Evolutionary conservation across 2,797 vertebrate species (phyloP).

Genomic region (Melanogrammus aeglefinus): DNA sequence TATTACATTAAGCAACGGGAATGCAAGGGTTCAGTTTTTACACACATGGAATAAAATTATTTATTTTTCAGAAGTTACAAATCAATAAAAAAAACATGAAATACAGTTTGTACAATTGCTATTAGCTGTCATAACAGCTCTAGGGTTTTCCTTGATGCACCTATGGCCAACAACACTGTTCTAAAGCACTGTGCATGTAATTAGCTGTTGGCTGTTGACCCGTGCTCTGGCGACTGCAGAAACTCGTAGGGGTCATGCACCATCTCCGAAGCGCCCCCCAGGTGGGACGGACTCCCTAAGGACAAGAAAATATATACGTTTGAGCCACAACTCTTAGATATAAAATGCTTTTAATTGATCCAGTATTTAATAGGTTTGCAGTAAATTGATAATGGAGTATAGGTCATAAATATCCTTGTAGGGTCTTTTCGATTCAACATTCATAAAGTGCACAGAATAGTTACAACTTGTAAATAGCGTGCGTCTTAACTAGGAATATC

Average conservation of each 20-base stretch:
- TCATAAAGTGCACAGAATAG: background rate
- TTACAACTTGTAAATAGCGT: background rate
- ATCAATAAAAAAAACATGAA: slow-evolving; percentile 53
- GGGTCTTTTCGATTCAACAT: background rate
- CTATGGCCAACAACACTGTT: no score
- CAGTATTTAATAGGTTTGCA: background rate
- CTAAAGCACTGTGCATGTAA: slow-evolving; percentile 24
- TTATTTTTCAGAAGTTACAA: slow-evolving; percentile 61
- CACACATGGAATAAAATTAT: slow-evolving; percentile 18
- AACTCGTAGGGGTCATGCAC: slow-evolving; percentile 95
- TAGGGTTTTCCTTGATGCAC: slow-evolving; percentile 1
- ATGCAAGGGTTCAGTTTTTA: background rate
- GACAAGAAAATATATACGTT: slow-evolving; percentile 25
- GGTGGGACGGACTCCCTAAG: slow-evolving; percentile 89
- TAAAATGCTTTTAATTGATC: background rate
- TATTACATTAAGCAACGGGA: background rate
- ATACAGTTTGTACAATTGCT: slow-evolving; percentile 66
- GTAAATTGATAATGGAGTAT: background rate
- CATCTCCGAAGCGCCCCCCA: slow-evolving; percentile 91
- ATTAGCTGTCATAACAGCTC: slow-evolving; percentile 39
- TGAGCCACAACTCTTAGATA: background rate
- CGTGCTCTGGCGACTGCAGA: slow-evolving; percentile 89
- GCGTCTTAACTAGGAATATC: background rate
- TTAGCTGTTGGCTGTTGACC: slow-evolving; percentile 74
- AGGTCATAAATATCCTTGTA: background rate